phyloP scores from a whole-genome alignment of 2,888 invertebrate species.

The Rhingia campestris region DNA sequence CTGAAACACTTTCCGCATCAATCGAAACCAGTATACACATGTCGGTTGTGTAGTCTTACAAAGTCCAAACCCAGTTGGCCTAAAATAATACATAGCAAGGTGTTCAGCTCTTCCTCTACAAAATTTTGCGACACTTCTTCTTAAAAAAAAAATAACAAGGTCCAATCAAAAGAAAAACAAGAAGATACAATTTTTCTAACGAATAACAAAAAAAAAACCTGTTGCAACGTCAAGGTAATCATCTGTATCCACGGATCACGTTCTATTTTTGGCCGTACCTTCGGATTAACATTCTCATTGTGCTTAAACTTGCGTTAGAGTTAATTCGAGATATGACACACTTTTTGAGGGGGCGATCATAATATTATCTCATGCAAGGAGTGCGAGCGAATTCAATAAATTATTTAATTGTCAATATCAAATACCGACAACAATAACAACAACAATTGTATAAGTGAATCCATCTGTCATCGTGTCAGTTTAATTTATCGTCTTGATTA shows the following conservation, averaged over 20 bases:
- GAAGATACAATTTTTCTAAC: too few species aligned
- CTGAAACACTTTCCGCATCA: conserved; percentile 28
- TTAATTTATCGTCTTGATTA: conserved; percentile 47
- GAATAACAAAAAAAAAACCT: conserved; percentile 47
- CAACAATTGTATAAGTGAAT: conserved; percentile 21
- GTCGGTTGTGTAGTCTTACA: background rate
- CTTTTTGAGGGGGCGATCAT: conserved; percentile 16
- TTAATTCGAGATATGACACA: conserved; percentile 44
- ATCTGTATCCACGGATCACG: conserved; percentile 54
- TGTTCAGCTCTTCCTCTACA: conserved; percentile 35
- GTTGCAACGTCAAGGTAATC: conserved; percentile 62
- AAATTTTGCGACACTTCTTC: conserved; percentile 50
- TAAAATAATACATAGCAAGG: conserved; percentile 28
- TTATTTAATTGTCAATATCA: conserved; percentile 23
- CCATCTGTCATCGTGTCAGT: conserved; percentile 47
- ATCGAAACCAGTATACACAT: conserved; percentile 18
- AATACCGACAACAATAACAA: background rate
- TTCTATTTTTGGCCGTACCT: conserved; percentile 57
- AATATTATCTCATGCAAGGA: background rate
- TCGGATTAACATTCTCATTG: background rate
- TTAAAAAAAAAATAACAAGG: conserved; percentile 4
- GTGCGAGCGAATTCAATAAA: conserved; percentile 36
- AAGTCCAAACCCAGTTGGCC: conserved; percentile 12
- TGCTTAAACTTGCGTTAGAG: conserved; percentile 1
- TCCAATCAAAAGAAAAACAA: background rate